Evolutionary conservation across 2,888 invertebrate species (phyloP), one percentile per base, ranked within the genome.

Genomic region (Epiblema foenella): DNA sequence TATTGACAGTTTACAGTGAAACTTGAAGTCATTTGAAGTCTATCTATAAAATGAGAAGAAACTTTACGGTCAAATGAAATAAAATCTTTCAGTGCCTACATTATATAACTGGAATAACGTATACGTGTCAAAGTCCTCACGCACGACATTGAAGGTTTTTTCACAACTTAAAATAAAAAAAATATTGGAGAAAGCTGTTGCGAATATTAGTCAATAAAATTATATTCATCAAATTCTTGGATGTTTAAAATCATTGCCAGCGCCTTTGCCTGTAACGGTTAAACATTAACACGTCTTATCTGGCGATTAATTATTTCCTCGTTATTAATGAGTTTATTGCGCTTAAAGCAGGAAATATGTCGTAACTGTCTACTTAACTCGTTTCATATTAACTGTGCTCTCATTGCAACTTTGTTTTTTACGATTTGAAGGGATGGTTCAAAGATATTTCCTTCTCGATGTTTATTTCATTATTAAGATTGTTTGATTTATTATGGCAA

Each of bases 281-380:
- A 59, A 11, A 46, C 24, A 46, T n/a, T 42, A 60, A 17, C 17
- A 17, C 49, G 10, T 17, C 24, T 2, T 49, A 33, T 64, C 52
- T 37, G 37, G 5, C 37, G 33, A 51, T 37, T 18, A 64, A 52
- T 64, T 9, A 51, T 39, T 54, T 64, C 63, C 63, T 64, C 37
- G 20, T 64, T 39, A 64, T 39, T 64, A 39, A 64, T 64, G 64
- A 37, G 37, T 20, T 54, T 39, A 64, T 54, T 54, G 20, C 52
- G 37, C 64, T 54, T 37, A 4, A 39, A 39, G 52, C 29, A 52
- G 64, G 64, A 64, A 54, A 39, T 10, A 17, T 64, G 64, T 54
- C 64, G 51, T 64, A 64, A 64, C 17, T 51, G 15, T 29, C 29
- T 56, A 56, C 54, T 52, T 20, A 24, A 39, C 64, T 54, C 12